Conservation (phyloP, 2,113 vertebrate genomes). For the Pantherophis guttatus region DNA sequence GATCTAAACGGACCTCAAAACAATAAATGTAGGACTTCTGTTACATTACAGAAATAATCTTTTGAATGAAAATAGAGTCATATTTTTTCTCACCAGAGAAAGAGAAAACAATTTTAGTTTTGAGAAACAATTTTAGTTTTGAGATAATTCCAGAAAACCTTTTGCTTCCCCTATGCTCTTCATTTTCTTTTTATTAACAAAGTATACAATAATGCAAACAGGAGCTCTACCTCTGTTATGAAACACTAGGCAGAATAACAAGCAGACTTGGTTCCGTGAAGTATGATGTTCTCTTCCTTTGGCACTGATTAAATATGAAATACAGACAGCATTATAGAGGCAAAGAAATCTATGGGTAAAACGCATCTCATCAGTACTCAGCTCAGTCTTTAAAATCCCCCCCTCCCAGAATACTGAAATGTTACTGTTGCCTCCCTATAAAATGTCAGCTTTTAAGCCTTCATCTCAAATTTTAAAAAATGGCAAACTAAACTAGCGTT, state of each 20-base stretch:
- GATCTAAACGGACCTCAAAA: conserved; percentile 40
- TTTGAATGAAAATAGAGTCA: conserved; percentile 46
- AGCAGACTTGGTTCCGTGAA: background rate
- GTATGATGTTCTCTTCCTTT: accelerated
- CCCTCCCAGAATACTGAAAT: background rate
- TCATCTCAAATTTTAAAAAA: background rate
- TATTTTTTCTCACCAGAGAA: conserved; percentile 30
- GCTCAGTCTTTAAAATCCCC: background rate
- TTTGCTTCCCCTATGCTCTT: conserved; percentile 45
- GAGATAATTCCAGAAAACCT: conserved; percentile 51
- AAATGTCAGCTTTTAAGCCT: background rate
- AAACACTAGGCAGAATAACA: background rate
- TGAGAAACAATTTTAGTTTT: conserved; percentile 45
- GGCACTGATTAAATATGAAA: background rate
- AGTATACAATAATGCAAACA: conserved; percentile 31
- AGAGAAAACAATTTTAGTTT: conserved; percentile 49
- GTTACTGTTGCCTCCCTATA: background rate
- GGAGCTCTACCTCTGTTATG: background rate
- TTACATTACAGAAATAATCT: conserved; percentile 55
- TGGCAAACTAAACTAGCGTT: background rate
- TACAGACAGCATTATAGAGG: background rate
- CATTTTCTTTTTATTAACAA: conserved; percentile 43
- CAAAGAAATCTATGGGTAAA: background rate
- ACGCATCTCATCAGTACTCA: background rate
- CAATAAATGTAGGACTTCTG: conserved; percentile 48